Evolutionary conservation across 1,140 invertebrate genomes (phyloP).

Genomic region (Kradibia gibbosae): DNA sequence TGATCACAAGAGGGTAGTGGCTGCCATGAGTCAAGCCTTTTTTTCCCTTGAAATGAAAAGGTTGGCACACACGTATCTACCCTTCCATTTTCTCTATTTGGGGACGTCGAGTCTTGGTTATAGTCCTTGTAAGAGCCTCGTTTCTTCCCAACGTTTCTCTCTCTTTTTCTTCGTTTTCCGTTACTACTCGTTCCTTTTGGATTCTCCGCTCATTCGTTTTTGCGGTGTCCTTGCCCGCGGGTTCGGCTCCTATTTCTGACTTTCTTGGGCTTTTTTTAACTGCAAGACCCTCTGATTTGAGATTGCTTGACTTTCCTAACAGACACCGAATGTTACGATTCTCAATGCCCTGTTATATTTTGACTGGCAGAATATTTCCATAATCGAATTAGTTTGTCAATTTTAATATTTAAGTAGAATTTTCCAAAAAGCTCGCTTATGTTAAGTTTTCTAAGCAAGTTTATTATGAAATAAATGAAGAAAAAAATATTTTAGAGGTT

Average conservation of each 20-base stretch:
- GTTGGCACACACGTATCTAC: neutral
- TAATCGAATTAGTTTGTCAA: no score
- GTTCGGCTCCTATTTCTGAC: neutral
- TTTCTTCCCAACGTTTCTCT: slow-evolving; percentile 37
- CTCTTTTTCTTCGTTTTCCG: slow-evolving; percentile 15
- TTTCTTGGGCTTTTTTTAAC: neutral
- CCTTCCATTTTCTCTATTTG: neutral
- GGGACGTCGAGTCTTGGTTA: neutral
- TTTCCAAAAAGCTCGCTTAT: no score
- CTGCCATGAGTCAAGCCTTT: neutral
- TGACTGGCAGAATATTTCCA: no score
- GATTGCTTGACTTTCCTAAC: no score
- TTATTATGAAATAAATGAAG: no score
- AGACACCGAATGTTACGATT: no score
- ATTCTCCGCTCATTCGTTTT: neutral
- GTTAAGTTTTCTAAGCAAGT: no score
- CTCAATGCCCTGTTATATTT: no score
- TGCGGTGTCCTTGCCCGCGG: neutral
- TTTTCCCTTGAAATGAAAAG: neutral
- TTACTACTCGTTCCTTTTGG: no score
- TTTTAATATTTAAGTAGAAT: no score
- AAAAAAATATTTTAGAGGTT: no score
- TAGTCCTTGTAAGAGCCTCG: neutral
- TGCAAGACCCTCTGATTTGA: neutral
- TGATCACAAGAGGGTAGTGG: neutral